Evolutionary conservation across 2,797 vertebrate genomes (phyloP), one percentile per base, ranked within the genome.

Genomic region (Sebastes cheni): DNA sequence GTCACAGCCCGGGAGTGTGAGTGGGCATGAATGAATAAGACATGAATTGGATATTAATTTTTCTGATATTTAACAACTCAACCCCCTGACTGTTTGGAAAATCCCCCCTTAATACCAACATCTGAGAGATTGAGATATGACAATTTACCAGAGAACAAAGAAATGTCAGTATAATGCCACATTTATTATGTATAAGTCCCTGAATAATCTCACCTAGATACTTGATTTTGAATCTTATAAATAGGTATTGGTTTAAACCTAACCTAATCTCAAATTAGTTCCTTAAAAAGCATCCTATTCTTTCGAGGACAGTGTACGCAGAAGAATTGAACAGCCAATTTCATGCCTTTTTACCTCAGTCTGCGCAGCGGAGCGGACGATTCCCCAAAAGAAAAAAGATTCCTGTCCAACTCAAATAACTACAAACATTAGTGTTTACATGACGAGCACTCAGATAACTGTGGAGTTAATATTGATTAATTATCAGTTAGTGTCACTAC

Each of bases 1-100:
- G 72, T 88, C 67, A 85, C 52, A 23, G 23, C 16, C 52, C 10
- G n/a, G 30, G 32, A 81, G 62, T 42, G 39, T 14, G 13, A 61
- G 54, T 39, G 25, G n/a, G 10, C 27, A 30, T 18, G 20, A 86
- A 81, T 58, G 46, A 71, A 68, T 18, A 50, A 18, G 36, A 54
- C 23, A 42, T 39, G 14, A 68, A 6, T 4, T 59, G 8, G 3
- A 66, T 13, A 25, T 39, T 32, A n/a, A 34, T 14, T 75, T 22
- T 14, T 60, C 25, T 13, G 54, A 42, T 54, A n/a, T 80, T 30
- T 20, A 23, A 3, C 20, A 65, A 13, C 54, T 61, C 20, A 6
- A 20, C 14, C 22, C 27, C 16, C 4, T n/a, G 13, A 16, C 6
- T 27, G 20, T 22, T 5, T 8, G 14, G 10, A 14, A 30, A 55